Percentiles rank a stretch among this genome's conserved stretches.
Evolutionary conservation across 2,888 invertebrate species (phyloP).

Genomic region (Automeris io): DNA sequence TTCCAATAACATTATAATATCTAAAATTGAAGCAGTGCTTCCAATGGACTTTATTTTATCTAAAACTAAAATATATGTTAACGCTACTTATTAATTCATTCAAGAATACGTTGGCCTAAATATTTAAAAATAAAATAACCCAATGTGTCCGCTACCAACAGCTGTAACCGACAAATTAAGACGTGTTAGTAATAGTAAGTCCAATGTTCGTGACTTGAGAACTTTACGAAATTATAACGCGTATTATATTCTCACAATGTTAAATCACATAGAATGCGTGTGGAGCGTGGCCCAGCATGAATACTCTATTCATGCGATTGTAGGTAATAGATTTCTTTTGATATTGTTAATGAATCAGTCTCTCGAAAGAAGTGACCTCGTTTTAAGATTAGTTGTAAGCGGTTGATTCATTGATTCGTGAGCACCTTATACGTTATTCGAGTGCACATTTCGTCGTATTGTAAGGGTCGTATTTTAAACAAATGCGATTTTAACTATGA

Average conservation of each 20-base stretch:
- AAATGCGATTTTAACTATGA: no score
- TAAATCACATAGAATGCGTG: conserved; percentile 33
- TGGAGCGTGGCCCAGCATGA: conserved; percentile 32
- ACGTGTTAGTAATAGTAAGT: conserved; percentile 26
- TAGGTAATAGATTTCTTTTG: conserved; percentile 53
- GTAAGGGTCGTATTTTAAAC: no score
- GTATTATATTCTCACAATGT: conserved; percentile 27
- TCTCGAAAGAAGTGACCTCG: conserved; percentile 38
- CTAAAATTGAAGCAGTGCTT: no score
- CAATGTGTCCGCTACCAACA: conserved; percentile 27
- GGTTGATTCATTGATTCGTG: conserved; percentile 20
- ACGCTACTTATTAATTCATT: not conserved
- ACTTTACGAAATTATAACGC: conserved; percentile 18
- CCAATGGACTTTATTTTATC: no score
- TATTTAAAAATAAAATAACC: conserved; percentile 3
- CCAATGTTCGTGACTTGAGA: conserved; percentile 32
- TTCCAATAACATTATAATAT: no score
- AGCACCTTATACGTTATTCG: not conserved
- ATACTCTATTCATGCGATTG: conserved; percentile 43
- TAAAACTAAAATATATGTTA: no score
- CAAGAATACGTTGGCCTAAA: not conserved
- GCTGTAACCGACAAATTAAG: conserved; percentile 22
- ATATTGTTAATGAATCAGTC: conserved; percentile 34
- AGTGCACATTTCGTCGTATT: not conserved
- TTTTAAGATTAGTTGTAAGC: conserved; percentile 20